Percentiles rank a stretch among this genome's conserved stretches.
phyloP scores from a whole-genome alignment of 2,888 invertebrate genomes.

The Heliconius sara region DNA sequence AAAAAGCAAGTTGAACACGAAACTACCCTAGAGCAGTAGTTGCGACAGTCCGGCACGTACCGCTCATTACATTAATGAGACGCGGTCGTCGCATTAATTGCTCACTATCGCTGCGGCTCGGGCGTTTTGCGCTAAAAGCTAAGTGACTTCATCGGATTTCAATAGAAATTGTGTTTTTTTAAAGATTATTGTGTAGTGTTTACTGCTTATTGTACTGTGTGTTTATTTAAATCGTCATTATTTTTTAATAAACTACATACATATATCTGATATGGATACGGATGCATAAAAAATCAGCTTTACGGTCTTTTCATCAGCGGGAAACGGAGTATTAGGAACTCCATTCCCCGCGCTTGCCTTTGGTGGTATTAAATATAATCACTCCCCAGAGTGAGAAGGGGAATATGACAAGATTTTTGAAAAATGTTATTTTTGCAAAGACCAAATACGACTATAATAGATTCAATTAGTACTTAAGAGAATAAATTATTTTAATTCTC shows the following conservation, averaged over 20 bases:
- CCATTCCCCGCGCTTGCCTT: no score
- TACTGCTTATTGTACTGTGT: background rate
- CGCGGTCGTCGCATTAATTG: slow-evolving; percentile 70
- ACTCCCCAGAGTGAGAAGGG: no score
- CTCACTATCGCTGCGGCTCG: slow-evolving; percentile 51
- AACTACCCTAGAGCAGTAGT: slow-evolving; percentile 25
- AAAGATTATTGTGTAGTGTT: background rate
- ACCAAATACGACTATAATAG: no score
- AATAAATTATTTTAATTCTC: no score
- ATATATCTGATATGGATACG: no score
- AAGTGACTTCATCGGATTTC: slow-evolving; percentile 18
- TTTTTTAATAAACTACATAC: background rate
- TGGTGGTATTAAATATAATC: no score
- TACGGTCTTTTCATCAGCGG: no score
- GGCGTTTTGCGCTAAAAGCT: slow-evolving; percentile 19
- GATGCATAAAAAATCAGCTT: no score
- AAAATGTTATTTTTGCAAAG: no score
- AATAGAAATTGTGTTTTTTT: background rate
- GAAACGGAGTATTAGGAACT: no score
- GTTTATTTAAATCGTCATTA: background rate
- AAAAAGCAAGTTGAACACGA: slow-evolving; percentile 23
- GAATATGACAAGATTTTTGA: no score
- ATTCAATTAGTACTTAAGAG: no score
- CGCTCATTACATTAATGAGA: slow-evolving; percentile 74
- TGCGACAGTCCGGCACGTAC: slow-evolving; percentile 45